Conservation (phyloP, 2,888 invertebrate species). For the Sesia bembeciformis region DNA sequence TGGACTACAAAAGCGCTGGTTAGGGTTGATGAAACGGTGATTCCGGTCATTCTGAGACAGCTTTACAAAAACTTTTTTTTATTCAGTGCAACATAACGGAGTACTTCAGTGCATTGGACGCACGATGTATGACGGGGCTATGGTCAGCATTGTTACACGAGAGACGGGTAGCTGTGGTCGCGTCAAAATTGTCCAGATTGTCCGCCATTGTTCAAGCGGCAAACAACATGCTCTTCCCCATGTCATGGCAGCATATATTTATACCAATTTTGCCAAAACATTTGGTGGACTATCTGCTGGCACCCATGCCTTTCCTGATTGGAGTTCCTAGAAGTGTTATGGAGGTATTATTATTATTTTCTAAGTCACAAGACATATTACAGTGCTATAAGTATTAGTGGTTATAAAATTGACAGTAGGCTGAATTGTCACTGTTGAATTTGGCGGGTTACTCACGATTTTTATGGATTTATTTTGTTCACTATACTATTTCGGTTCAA, state of each 20-base stretch:
- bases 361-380: background rate
- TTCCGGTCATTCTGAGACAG: too few species aligned
- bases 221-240: slow-evolving; percentile 95
- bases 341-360: slow-evolving; percentile 67
- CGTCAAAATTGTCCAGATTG: slow-evolving; percentile 89
- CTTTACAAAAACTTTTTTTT: background rate
- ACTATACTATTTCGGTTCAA: too few species aligned
- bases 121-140: slow-evolving; percentile 94
- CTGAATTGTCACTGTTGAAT: too few species aligned
- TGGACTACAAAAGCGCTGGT: too few species aligned
- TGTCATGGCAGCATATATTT: slow-evolving; percentile 99
- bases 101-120: slow-evolving; percentile 97
- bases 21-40: too few species aligned
- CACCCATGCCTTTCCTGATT: slow-evolving; percentile 98
- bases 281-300: slow-evolving; percentile 91
- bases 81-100: slow-evolving; percentile 95
- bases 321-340: slow-evolving; percentile 92
- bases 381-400: too few species aligned
- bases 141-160: slow-evolving; percentile 97
- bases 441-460: background rate
- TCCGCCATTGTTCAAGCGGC: slow-evolving; percentile 96
- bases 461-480: too few species aligned
- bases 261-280: slow-evolving; percentile 94
- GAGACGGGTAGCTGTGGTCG: slow-evolving; percentile 93
- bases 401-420: too few species aligned